A percentile compares a stretch with the other conserved stretches of the same genome.
Conservation (phyloP, 2,113 vertebrate species). For the Oreochromis tanganicae region DNA sequence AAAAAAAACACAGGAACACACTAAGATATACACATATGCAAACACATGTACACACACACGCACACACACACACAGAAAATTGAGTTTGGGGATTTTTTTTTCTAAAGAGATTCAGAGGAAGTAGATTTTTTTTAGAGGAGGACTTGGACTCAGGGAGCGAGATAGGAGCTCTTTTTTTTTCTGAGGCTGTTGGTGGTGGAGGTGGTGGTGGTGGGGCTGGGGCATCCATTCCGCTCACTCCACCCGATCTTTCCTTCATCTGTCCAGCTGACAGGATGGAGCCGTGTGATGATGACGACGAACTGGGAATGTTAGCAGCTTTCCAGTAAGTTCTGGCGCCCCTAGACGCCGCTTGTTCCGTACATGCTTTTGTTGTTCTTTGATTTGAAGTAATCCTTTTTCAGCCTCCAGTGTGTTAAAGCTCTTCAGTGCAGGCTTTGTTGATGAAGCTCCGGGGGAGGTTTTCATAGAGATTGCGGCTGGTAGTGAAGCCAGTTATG, state of each 20-base stretch:
- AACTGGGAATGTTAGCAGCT: conserved; percentile 72
- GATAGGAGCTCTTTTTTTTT: conserved; percentile 39
- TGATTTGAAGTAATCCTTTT: background rate
- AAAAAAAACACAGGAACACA: conserved; percentile 19
- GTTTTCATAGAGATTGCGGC: background rate
- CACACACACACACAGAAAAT: conserved; percentile 38
- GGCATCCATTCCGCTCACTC: conserved; percentile 35
- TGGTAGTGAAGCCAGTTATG: background rate
- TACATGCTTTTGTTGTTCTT: background rate
- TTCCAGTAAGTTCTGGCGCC: conserved; percentile 73
- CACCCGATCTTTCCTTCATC: conserved; percentile 7
- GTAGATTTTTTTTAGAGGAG: conserved; percentile 18
- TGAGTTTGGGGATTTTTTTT: conserved; percentile 44
- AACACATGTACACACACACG: background rate
- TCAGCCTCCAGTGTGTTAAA: background rate
- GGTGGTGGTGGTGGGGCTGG: conserved; percentile 25
- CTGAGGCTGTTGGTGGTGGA: conserved; percentile 21
- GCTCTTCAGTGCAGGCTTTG: background rate
- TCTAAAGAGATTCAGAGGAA: conserved; percentile 42
- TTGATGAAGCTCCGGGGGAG: background rate
- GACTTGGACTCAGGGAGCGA: conserved; percentile 8
- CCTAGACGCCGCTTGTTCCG: background rate
- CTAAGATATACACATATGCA: conserved; percentile 11
- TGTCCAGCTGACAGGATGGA: conserved; percentile 66
- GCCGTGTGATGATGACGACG: conserved; percentile 62